Percentiles rank a stretch among this genome's conserved stretches.
phyloP scores from a whole-genome alignment of 1,140 invertebrate species.

The Brachionus rubens region DNA sequence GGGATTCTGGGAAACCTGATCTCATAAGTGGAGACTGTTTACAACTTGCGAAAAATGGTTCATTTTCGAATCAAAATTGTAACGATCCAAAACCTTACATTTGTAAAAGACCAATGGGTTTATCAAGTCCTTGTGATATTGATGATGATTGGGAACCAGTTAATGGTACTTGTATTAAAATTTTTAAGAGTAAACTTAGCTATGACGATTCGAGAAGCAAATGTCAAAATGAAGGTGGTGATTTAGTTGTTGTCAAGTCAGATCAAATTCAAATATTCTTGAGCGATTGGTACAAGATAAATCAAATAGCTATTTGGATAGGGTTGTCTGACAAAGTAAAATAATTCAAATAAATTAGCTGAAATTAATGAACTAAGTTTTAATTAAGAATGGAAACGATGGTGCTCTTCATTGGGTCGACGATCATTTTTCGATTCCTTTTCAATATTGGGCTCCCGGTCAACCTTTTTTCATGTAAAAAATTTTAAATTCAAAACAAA shows the following conservation, averaged over 20 bases:
- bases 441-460: slow-evolving; percentile 29
- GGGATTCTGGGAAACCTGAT: slow-evolving; percentile 26
- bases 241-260: slow-evolving; percentile 15
- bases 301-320: slow-evolving; percentile 16
- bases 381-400: slow-evolving; percentile 17
- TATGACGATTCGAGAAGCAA: slow-evolving; percentile 8
- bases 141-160: slow-evolving; percentile 43
- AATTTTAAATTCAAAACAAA: neutral
- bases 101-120: slow-evolving; percentile 41
- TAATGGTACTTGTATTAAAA: slow-evolving; percentile 43
- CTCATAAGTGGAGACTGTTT: slow-evolving; percentile 18
- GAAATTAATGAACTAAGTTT: neutral
- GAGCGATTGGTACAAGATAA: slow-evolving; percentile 34
- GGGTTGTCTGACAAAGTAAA: slow-evolving; percentile 38
- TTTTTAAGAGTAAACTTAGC: neutral
- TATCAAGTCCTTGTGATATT: slow-evolving; percentile 24
- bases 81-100: slow-evolving; percentile 24
- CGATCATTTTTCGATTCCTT: slow-evolving; percentile 35
- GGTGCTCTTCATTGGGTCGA: slow-evolving; percentile 40
- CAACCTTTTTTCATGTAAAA: slow-evolving; percentile 31
- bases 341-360: neutral
- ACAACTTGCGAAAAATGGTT: slow-evolving; percentile 4
- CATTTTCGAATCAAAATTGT: slow-evolving; percentile 36
- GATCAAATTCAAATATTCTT: slow-evolving; percentile 37
- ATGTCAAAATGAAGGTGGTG: slow-evolving; percentile 30